phyloP scores from a whole-genome alignment of 2,888 invertebrate species.

The Spodoptera littoralis region DNA sequence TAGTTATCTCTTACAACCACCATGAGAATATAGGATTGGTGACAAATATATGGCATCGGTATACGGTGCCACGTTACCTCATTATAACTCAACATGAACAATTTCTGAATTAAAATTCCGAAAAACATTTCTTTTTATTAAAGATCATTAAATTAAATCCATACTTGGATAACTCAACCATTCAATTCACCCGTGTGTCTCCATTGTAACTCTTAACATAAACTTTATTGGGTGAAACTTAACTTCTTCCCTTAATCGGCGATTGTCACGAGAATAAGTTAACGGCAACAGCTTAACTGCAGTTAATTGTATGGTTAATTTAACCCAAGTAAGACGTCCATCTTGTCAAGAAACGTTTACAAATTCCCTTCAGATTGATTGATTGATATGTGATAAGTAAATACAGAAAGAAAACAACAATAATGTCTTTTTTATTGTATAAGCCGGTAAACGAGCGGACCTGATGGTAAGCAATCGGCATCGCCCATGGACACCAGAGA shows the following conservation, averaged over 20 bases:
- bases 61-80: too few species aligned
- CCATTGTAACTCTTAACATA: slow-evolving; percentile 35
- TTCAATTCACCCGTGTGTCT: slow-evolving; percentile 10
- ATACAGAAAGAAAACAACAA: slow-evolving; percentile 1
- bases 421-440: too few species aligned
- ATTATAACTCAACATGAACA: too few species aligned
- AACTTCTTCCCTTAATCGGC: slow-evolving; percentile 52
- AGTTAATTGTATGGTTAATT: slow-evolving; percentile 51
- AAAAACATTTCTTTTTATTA: too few species aligned
- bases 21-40: too few species aligned
- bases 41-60: too few species aligned
- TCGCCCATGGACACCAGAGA: too few species aligned
- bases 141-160: too few species aligned
- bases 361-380: slow-evolving; percentile 34
- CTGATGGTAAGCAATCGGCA: too few species aligned
- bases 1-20: too few species aligned
- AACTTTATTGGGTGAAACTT: slow-evolving; percentile 56
- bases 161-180: background rate
- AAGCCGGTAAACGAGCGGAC: too few species aligned
- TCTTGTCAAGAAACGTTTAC: slow-evolving; percentile 36
- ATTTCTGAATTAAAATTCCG: too few species aligned
- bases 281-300: slow-evolving; percentile 45
- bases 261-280: slow-evolving; percentile 52
- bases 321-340: slow-evolving; percentile 42
- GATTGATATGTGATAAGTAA: slow-evolving; percentile 23